Base-by-base conservation (phyloP, 2,797 vertebrate species). In the Cirrhinus molitorella region DNA sequence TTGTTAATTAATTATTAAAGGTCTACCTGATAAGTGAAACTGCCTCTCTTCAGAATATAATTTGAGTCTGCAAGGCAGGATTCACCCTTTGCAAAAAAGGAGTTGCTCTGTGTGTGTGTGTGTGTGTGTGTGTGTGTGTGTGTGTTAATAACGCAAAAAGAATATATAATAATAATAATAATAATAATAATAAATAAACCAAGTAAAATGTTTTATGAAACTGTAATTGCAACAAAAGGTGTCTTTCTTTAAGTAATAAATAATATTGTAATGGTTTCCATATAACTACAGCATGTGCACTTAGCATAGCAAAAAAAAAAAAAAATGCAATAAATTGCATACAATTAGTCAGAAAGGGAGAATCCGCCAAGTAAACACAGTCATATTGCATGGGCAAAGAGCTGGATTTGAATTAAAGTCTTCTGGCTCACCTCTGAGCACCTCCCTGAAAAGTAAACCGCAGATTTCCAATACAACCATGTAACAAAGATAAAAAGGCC, bases 371-470 rank as follows among this genome's bases (percentile, higher is more conserved):
- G 9, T 9, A 43, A 21, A 4, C n/a, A 11, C 59, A 31, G 14
- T 31, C 14, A 65, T 65, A 34, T 65, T 77, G 31, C 19, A 25
- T 45, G 14, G 34, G 43, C 25, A 78, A 25, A 78, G 25, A 31
- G 17, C 31, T 19, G 40, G 43, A 78, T 63, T 49, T 78, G 19
- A 61, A 31, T 31, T 2, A 57, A 65, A 31, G 45, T 67, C 45
- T 53, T 79, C 47, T 0, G 8, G 21, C 31, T 67, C 8, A 65
- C 21, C 72, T 55, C 63, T 65, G 3, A 51, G 76, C 21, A 34
- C 31, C 19, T 53, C 11, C 17, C 25, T 61, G 17, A 77, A 77
- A 45, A 77, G 25, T 59, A 61, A 77, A 63, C 57, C 31, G 57
- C 40, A 63, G 57, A 77, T 77, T 77, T 21, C n/a, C 55, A 19